Percentiles rank a stretch among this genome's conserved stretches.
Conservation (phyloP, 2,797 vertebrate genomes). For the Clarias laeviceps region DNA sequence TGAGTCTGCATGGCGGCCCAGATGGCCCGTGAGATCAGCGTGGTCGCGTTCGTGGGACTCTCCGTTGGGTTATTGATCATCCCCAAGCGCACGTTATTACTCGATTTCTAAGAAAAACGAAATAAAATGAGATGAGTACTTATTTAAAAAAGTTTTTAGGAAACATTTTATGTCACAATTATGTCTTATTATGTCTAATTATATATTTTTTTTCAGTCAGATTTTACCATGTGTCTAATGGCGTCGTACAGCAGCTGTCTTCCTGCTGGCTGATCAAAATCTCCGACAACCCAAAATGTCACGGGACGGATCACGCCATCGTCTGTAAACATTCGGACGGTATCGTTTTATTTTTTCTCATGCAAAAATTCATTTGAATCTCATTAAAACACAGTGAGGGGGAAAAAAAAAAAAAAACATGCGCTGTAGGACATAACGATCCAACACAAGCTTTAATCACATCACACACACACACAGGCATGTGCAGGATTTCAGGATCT, state of each 20-base stretch:
- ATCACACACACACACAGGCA: background rate
- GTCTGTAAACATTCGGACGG: constrained; percentile 70
- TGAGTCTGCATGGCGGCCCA: constrained; percentile 95
- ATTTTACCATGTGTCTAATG: constrained; percentile 90
- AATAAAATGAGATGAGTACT: background rate
- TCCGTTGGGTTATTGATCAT: constrained; percentile 90
- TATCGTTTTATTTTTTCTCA: background rate
- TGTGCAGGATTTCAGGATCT: background rate
- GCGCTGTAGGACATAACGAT: background rate
- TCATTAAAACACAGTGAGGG: background rate
- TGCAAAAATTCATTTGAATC: background rate
- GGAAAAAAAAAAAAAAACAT: background rate
- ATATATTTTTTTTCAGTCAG: too few species aligned
- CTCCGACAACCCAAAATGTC: constrained; percentile 97
- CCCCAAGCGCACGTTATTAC: constrained; percentile 90
- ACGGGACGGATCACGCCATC: constrained; percentile 92
- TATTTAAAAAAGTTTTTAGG: too few species aligned
- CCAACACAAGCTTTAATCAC: background rate
- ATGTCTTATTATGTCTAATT: too few species aligned
- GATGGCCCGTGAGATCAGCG: constrained; percentile 82
- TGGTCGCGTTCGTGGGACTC: constrained; percentile 71
- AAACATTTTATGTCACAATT: too few species aligned
- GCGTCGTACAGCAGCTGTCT: constrained; percentile 93
- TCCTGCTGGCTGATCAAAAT: constrained; percentile 91
- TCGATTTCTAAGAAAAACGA: constrained; percentile 83